These are phyloP conservation scores for Myoxocephalus aenaeus DNA, from an alignment of 2,797 vertebrate genomes.

Conservation along the genomic window DNA sequence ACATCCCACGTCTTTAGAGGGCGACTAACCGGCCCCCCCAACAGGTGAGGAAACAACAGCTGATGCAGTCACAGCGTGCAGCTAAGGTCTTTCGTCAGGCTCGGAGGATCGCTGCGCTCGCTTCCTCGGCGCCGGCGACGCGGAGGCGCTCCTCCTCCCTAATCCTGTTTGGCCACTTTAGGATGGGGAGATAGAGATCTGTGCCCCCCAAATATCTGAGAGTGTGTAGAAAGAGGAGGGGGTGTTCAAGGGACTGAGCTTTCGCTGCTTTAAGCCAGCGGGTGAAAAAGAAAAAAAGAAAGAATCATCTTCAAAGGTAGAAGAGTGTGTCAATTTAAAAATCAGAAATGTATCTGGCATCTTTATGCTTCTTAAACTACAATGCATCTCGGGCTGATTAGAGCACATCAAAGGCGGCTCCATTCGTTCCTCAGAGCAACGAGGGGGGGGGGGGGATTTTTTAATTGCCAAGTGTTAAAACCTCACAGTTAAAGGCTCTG, in stretches of 20 bases:
- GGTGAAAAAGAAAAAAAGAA: conserved; percentile 43
- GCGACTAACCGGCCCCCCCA: conserved; percentile 59
- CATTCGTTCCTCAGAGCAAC: conserved; percentile 91
- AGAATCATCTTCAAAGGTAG: conserved; percentile 87
- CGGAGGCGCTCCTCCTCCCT: conserved; percentile 76
- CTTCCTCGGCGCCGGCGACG: conserved; percentile 79
- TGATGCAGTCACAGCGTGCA: conserved; percentile 70
- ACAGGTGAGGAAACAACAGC: conserved; percentile 78
- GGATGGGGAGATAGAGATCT: conserved; percentile 83
- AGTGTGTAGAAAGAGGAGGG: conserved; percentile 10
- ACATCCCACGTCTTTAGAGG: conserved; percentile 52
- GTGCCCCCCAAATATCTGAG: conserved; percentile 77
- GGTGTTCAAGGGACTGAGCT: conserved; percentile 80
- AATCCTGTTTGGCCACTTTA: conserved; percentile 88
- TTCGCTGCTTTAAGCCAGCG: conserved; percentile 79
- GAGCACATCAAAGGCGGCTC: conserved; percentile 93
- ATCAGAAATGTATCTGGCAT: conserved; percentile 92
- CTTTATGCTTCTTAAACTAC: conserved; percentile 93
- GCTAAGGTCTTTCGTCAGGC: conserved; percentile 80
- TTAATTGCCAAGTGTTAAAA: conserved; percentile 99
- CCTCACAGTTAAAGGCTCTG: conserved; percentile 95
- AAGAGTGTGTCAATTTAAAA: conserved; percentile 86
- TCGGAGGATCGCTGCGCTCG: conserved; percentile 73
- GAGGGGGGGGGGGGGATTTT: conserved; percentile 90
- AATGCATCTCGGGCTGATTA: conserved; percentile 94